phyloP scores from a whole-genome alignment of 2,113 vertebrate species.

The Phycodurus eques region DNA sequence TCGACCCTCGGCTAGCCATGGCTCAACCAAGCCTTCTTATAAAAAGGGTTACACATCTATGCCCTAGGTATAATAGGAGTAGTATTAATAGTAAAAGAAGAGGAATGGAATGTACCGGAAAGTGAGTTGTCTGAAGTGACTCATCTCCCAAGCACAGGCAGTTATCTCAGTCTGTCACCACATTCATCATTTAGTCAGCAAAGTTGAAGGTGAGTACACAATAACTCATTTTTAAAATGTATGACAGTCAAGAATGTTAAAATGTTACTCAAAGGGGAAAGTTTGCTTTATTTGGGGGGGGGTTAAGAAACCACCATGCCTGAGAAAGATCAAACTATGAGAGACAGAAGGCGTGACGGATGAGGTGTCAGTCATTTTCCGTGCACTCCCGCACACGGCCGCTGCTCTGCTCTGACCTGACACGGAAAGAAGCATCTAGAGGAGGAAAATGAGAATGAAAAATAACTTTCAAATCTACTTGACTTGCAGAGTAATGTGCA shows the following conservation, averaged over 20 bases:
- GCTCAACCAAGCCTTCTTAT: constrained; percentile 20
- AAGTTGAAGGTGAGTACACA: background rate
- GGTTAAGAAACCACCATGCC: background rate
- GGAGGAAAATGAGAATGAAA: constrained; percentile 1
- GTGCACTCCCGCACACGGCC: too few species aligned
- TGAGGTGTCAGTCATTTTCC: too few species aligned
- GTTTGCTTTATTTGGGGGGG: background rate
- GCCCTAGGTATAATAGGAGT: background rate
- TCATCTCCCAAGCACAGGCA: background rate
- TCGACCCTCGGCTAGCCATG: constrained; percentile 17
- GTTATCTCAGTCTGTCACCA: background rate
- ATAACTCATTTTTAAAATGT: background rate
- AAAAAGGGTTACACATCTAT: background rate
- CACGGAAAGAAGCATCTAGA: constrained; percentile 8
- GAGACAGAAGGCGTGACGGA: too few species aligned
- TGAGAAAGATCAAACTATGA: too few species aligned
- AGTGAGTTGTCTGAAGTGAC: background rate
- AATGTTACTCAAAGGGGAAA: background rate
- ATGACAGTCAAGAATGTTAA: background rate
- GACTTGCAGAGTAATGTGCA: background rate
- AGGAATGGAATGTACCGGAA: background rate
- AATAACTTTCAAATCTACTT: background rate
- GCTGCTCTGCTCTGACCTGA: constrained; percentile 36
- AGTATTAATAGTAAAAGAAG: background rate
- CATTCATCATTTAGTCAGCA: background rate